phyloP scores from a whole-genome alignment of 2,888 invertebrate genomes.

The Ryuthela nishihirai region DNA sequence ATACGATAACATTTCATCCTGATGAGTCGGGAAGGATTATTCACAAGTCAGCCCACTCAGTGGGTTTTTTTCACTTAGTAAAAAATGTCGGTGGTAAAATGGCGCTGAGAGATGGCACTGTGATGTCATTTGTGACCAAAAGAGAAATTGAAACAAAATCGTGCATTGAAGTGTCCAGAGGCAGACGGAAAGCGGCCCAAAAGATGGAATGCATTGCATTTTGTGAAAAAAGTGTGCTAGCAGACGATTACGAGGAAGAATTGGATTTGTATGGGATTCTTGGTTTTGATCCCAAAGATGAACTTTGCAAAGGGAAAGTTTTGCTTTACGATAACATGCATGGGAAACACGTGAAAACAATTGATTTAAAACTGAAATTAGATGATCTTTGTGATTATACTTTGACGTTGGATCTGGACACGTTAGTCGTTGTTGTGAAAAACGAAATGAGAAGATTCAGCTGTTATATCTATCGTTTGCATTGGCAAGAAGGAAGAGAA shows the following conservation, averaged over 20 bases:
- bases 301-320: constrained; percentile 3
- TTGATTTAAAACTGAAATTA: constrained; percentile 2
- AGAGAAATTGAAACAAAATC: neutral
- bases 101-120: neutral
- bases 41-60: constrained; percentile 4
- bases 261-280: constrained; percentile 6
- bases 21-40: constrained; percentile 23
- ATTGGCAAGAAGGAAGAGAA: too few species aligned
- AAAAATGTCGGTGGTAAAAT: neutral
- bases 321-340: constrained; percentile 8
- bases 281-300: constrained; percentile 6
- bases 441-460: too few species aligned
- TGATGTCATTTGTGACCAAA: neutral
- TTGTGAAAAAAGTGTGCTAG: constrained; percentile 7
- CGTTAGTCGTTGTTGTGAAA: constrained; percentile 3
- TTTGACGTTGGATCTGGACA: constrained; percentile 18
- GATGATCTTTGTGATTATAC: constrained; percentile 15
- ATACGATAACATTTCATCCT: constrained; percentile 12
- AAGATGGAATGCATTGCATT: neutral
- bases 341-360: neutral
- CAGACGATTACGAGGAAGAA: constrained; percentile 17
- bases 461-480: too few species aligned
- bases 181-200: neutral
- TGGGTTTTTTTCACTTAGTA: constrained; percentile 5
- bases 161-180: neutral